phyloP scores from a whole-genome alignment of 2,113 vertebrate species.

The Craseonycteris thonglongyai region DNA sequence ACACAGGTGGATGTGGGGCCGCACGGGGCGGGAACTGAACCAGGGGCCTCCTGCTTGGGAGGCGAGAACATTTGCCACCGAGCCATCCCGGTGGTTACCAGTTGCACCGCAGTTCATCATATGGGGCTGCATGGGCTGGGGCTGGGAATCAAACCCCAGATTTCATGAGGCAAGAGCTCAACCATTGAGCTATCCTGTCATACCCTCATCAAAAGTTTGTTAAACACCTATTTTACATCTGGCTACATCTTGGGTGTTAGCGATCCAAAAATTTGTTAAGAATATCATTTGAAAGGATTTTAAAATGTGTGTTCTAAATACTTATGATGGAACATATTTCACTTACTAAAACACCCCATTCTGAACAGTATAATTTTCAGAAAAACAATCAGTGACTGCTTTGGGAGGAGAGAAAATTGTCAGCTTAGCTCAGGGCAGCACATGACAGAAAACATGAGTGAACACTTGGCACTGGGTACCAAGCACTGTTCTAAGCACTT shows the following conservation, averaged over 20 bases:
- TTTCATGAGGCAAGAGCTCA: too few relatives aligned
- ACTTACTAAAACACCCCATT: background rate
- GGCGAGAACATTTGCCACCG: too few relatives aligned
- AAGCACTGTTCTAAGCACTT: background rate
- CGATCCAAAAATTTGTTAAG: background rate
- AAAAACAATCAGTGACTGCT: background rate
- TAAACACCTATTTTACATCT: background rate
- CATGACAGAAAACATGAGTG: too few relatives aligned
- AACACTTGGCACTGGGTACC: background rate
- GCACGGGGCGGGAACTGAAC: too few relatives aligned
- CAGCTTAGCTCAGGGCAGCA: background rate
- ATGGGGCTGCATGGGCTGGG: too few relatives aligned
- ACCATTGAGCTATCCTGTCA: too few relatives aligned
- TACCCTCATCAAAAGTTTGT: background rate
- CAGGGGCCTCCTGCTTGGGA: too few relatives aligned
- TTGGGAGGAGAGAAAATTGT: background rate
- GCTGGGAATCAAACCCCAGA: too few relatives aligned
- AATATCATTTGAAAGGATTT: background rate
- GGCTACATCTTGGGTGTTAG: background rate
- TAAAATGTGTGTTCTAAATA: background rate
- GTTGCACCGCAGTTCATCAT: too few relatives aligned
- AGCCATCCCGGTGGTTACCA: too few relatives aligned
- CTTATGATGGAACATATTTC: background rate
- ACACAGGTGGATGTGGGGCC: too few relatives aligned
- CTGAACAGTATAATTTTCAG: background rate